Base-by-base conservation (phyloP, 2,888 invertebrate species). In the Ophioninae sp. region DNA sequence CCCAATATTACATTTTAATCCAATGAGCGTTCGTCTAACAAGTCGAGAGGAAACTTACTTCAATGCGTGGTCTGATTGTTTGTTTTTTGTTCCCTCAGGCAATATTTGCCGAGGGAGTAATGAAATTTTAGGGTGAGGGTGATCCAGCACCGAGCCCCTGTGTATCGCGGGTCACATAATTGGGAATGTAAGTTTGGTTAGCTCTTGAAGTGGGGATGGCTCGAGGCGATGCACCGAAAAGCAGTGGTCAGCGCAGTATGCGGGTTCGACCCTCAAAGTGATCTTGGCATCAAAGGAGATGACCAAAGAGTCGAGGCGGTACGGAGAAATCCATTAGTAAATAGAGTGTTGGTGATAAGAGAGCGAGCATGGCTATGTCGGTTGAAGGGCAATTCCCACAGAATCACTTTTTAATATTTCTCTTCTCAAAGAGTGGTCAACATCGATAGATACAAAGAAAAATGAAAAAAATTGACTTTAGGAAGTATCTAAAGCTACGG, bases 241-340 rank as follows among this genome's bases (percentile, higher is more conserved):
- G 51, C 51, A 58, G 30, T 58, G 69, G 69, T 58, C 56, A 69
- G 56, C 9, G 51, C 2, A 17, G 23, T 69, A n/a, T 56, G 30
- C 22, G 22, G 9, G 20, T 17, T 22, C 20, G 20, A 59, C 59
- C 22, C 63, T 73, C 73, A 63, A 63, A 73, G 73, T 51, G 44
- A 41, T 63, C 22, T 44, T 63, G 39, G 61, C 17, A 73, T 73
- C 73, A 73, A 73, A 73, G 73, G 73, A 63, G 63, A 73, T 61
- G 44, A 44, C 44, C 44, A n/a, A 44, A 44, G 61, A 63, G 73
- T 61, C 39, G 63, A 22, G 41, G 37, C 23, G 23, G 44, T 41
- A 73, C 44, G 10, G 30, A 63, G 23, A 63, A 63, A 63, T 61
- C n/a, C 61, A 39, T 61, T 72, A 41, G 61, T 20, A 23, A 39